phyloP scores from a whole-genome alignment of 1,140 invertebrate species.

The Drosophila sp. region DNA sequence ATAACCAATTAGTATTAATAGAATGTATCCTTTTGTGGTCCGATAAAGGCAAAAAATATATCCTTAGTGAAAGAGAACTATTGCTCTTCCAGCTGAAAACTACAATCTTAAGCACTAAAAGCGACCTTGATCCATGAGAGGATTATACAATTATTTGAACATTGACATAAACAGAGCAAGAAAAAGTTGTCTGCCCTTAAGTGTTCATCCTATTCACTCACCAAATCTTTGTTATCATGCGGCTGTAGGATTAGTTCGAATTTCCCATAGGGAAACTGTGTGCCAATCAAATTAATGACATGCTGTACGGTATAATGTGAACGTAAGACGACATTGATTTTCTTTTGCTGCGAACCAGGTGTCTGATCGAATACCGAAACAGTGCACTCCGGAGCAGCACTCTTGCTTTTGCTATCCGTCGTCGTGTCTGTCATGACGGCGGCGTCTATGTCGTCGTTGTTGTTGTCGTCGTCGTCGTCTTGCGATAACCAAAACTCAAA shows the following conservation, averaged over 20 bases:
- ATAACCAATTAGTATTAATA: neutral
- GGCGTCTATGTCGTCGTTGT: neutral
- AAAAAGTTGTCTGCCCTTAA: too few relatives aligned
- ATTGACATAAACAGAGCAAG: too few relatives aligned
- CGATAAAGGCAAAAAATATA: neutral
- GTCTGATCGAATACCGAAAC: constrained; percentile 85
- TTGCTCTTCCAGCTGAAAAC: too few relatives aligned
- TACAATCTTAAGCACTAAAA: too few relatives aligned
- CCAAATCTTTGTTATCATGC: constrained; percentile 63
- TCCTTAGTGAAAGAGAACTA: too few relatives aligned
- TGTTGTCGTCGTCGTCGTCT: constrained; percentile 54
- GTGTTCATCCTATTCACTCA: constrained; percentile 23
- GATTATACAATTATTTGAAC: too few relatives aligned
- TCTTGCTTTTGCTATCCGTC: constrained; percentile 61
- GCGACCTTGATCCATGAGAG: too few relatives aligned
- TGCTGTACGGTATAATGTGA: constrained; percentile 83
- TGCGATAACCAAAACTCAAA: constrained; percentile 54
- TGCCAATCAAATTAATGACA: constrained; percentile 84
- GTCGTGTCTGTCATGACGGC: constrained; percentile 57
- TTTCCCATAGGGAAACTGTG: constrained; percentile 84
- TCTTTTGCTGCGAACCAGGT: constrained; percentile 79
- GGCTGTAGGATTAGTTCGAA: constrained; percentile 84
- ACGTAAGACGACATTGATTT: constrained; percentile 83
- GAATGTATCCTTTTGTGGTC: too few relatives aligned
- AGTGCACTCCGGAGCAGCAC: constrained; percentile 83